These are phyloP conservation scores for Aleiodes sp. DNA, from an alignment of 1,140 invertebrate genomes.

Conservation along the genomic window DNA sequence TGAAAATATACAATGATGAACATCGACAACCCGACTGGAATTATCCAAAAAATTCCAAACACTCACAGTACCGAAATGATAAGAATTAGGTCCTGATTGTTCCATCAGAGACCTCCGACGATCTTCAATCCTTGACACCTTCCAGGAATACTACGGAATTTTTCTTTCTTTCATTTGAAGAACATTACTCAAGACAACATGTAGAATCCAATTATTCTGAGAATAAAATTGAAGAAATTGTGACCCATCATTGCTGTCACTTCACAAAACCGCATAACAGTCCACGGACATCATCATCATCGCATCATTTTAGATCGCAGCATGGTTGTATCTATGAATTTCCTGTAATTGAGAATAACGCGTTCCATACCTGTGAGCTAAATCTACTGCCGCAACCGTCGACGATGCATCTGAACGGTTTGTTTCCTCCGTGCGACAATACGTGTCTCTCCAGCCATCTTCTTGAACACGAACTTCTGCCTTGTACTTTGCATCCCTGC, in stretches of 20 bases:
- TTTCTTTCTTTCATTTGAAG: too few relatives aligned
- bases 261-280: background rate
- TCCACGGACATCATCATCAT: background rate
- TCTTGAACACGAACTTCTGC: conserved; percentile 87
- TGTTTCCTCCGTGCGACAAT: conserved; percentile 89
- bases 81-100: background rate
- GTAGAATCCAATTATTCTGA: background rate
- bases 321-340: background rate
- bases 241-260: background rate
- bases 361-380: conserved; percentile 80
- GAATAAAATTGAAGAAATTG: background rate
- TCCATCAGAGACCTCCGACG: background rate
- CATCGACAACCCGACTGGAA: background rate
- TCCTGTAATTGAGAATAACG: conserved; percentile 1
- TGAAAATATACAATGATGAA: background rate
- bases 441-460: conserved; percentile 95
- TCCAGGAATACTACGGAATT: background rate
- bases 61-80: too few relatives aligned
- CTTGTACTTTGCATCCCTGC: conserved; percentile 94
- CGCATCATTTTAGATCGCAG: background rate
- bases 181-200: background rate
- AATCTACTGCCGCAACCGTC: conserved; percentile 91
- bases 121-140: conserved; percentile 16
- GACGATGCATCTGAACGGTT: conserved; percentile 95
- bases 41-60: too few relatives aligned